phyloP scores from a whole-genome alignment of 2,888 invertebrate genomes.

The Cataglyphis rosenhaueri region DNA sequence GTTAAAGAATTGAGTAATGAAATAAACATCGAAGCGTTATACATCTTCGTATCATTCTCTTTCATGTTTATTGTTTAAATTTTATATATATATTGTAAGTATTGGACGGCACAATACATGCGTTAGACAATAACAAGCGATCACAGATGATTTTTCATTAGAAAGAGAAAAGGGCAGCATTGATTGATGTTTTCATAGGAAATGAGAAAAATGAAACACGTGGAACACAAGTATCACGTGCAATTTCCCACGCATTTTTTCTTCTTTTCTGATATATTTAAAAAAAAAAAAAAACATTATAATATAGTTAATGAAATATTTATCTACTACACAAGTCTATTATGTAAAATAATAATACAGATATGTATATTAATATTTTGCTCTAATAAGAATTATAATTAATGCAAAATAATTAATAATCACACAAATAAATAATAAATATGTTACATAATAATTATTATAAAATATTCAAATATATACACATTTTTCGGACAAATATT shows the following conservation, averaged over 20 bases:
- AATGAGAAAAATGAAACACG: constrained; percentile 12
- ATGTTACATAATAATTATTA: neutral
- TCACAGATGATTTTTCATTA: constrained; percentile 36
- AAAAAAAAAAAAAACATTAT: neutral
- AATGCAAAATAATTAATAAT: neutral
- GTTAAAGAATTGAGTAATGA: constrained; percentile 21
- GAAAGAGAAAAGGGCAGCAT: constrained; percentile 22
- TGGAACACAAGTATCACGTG: constrained; percentile 31
- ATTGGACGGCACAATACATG: constrained; percentile 7
- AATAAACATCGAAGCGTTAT: constrained; percentile 34
- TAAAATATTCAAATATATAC: neutral
- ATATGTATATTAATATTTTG: neutral
- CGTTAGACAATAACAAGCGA: constrained; percentile 21
- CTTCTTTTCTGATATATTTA: neutral
- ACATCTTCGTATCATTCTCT: neutral
- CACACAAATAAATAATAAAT: neutral
- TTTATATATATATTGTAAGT: neutral
- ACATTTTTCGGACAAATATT: neutral
- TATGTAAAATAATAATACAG: neutral
- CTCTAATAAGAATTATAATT: neutral
- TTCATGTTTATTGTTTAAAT: constrained; percentile 4
- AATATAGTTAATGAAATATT: neutral
- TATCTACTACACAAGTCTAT: neutral
- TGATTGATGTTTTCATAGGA: constrained; percentile 34
- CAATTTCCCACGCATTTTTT: constrained; percentile 35